phyloP scores from a whole-genome alignment of 2,888 invertebrate species.

The Heliconius ethilla region DNA sequence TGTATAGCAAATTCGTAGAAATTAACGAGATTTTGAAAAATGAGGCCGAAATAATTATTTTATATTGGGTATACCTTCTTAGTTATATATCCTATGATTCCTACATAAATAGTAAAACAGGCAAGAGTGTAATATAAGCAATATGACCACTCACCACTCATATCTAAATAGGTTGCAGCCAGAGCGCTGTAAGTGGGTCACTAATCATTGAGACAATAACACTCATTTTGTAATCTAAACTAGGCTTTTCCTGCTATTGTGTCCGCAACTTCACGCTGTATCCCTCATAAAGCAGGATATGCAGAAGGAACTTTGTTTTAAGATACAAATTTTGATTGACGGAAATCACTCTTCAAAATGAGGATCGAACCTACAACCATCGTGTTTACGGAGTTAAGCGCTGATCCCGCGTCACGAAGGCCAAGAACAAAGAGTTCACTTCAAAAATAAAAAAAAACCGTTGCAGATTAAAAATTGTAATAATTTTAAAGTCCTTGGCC shows the following conservation, averaged over 20 bases:
- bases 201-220: neutral
- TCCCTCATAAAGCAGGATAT: neutral
- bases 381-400: too few relatives aligned
- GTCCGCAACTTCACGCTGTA: neutral
- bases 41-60: too few relatives aligned
- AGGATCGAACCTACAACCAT: too few relatives aligned
- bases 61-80: too few relatives aligned
- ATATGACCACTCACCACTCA: neutral
- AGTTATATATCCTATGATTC: neutral
- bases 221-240: neutral
- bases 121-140: neutral
- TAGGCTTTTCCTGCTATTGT: conserved; percentile 4
- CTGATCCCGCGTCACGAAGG: neutral
- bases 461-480: conserved; percentile 26
- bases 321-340: neutral
- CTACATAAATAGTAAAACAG: neutral
- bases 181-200: conserved; percentile 27
- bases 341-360: too few relatives aligned
- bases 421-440: neutral
- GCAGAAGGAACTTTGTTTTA: neutral
- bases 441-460: conserved; percentile 4
- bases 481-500: conserved; percentile 20
- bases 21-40: too few relatives aligned
- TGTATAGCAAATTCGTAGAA: too few relatives aligned
- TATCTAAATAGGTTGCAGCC: conserved; percentile 30